phyloP scores from a whole-genome alignment of 2,113 vertebrate species.

The Phaetusa simplex region DNA sequence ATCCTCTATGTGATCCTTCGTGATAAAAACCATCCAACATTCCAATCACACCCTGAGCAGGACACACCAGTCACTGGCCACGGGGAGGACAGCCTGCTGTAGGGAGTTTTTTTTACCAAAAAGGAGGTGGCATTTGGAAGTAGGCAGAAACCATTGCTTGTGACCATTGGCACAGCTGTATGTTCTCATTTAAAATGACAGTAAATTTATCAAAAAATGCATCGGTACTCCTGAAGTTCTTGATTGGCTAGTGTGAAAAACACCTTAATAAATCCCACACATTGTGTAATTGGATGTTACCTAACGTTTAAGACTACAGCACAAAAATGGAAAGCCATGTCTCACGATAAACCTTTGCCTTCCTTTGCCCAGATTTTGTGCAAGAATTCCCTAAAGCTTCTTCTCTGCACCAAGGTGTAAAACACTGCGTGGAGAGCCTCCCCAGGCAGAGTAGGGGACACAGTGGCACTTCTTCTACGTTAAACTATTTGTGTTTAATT shows the following conservation, averaged over 20 bases:
- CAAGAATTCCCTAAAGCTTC: neutral
- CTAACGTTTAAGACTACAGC: neutral
- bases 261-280: neutral
- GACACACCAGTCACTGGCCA: neutral
- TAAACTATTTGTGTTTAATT: neutral
- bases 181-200: neutral
- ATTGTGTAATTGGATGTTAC: neutral
- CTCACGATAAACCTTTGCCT: neutral
- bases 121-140: neutral
- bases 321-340: neutral
- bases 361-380: neutral
- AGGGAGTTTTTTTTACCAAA: neutral
- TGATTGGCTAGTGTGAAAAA: neutral
- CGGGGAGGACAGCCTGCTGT: neutral
- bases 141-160: neutral
- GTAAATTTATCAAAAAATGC: neutral
- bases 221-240: neutral
- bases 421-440: neutral
- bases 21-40: neutral
- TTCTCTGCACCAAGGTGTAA: neutral
- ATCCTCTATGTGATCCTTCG: neutral
- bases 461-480: neutral
- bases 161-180: neutral
- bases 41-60: neutral
- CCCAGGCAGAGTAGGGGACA: neutral